Conservation (phyloP, 1,140 invertebrate genomes). For the Drosophila nikananu region DNA sequence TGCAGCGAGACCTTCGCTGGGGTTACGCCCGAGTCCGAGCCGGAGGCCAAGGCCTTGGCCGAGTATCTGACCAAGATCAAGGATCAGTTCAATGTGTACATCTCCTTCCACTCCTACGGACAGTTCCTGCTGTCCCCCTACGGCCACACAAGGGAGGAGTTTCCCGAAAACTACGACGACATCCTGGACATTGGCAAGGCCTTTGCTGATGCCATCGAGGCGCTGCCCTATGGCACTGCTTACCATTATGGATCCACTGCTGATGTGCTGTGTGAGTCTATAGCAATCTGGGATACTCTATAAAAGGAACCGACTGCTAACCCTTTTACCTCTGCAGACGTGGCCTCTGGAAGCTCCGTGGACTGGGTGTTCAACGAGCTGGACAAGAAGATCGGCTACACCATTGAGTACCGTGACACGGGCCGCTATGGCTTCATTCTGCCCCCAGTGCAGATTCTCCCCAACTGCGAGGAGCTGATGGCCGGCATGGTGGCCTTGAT, state of each 20-base stretch:
- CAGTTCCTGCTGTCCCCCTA: constrained; percentile 86
- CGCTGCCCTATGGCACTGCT: constrained; percentile 86
- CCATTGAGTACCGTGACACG: constrained; percentile 88
- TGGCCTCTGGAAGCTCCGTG: constrained; percentile 87
- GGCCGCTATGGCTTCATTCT: constrained; percentile 95
- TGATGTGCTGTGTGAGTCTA: constrained; percentile 87
- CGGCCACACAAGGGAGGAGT: constrained; percentile 85
- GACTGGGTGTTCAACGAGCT: constrained; percentile 89
- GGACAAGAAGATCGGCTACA: constrained; percentile 88
- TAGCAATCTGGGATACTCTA: neutral
- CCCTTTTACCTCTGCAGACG: constrained; percentile 44
- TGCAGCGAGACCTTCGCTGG: constrained; percentile 91
- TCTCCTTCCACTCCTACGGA: constrained; percentile 87
- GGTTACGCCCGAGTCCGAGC: constrained; percentile 90
- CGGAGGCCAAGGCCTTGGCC: constrained; percentile 89
- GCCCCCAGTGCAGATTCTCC: constrained; percentile 92
- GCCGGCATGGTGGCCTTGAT: constrained; percentile 92
- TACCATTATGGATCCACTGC: constrained; percentile 86
- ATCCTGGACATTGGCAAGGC: constrained; percentile 86
- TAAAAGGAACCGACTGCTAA: neutral
- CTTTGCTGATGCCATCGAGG: constrained; percentile 85
- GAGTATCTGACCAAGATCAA: constrained; percentile 86
- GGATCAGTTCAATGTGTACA: constrained; percentile 86
- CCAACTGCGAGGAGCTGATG: constrained; percentile 93
- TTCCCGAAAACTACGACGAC: constrained; percentile 86